These are phyloP conservation scores for Catostomus latipinnis DNA, from an alignment of 2,797 vertebrate species.

Conservation along the genomic window DNA sequence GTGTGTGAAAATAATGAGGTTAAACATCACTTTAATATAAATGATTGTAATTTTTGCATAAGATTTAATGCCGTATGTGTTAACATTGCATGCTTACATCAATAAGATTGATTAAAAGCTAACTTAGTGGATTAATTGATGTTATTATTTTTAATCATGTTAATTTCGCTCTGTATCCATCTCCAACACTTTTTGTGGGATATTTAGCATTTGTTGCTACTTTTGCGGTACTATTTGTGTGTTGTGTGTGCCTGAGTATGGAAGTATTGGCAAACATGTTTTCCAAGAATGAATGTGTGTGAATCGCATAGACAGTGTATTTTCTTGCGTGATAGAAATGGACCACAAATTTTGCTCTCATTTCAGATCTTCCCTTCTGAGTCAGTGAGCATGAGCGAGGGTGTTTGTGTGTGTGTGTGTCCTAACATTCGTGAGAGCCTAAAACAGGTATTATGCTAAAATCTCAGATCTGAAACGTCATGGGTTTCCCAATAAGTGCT, in stretches of 20 bases:
- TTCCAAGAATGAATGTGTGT: conserved; percentile 4
- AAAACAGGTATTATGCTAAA: conserved; percentile 67
- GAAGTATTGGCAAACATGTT: not conserved
- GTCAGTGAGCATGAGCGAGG: conserved; percentile 54
- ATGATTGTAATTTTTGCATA: not conserved
- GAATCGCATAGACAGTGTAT: conserved; percentile 35
- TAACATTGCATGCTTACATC: too few relatives aligned
- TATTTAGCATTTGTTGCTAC: not conserved
- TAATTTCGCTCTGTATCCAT: not conserved
- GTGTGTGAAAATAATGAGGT: not conserved
- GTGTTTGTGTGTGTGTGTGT: conserved; percentile 42
- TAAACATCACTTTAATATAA: not conserved
- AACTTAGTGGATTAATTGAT: not conserved
- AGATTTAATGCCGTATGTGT: too few relatives aligned
- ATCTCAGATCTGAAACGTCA: conserved; percentile 72
- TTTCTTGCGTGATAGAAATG: conserved; percentile 54
- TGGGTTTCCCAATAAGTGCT: conserved; percentile 64
- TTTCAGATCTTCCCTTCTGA: conserved; percentile 54
- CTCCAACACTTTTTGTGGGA: not conserved
- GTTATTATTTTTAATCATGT: conserved; percentile 48
- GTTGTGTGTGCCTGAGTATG: not conserved
- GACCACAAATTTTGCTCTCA: conserved; percentile 57
- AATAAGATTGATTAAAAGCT: not conserved
- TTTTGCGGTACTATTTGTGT: not conserved
- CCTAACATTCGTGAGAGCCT: conserved; percentile 54